Base-by-base conservation (phyloP, 2,797 vertebrate genomes). In the Myotis myotis region DNA sequence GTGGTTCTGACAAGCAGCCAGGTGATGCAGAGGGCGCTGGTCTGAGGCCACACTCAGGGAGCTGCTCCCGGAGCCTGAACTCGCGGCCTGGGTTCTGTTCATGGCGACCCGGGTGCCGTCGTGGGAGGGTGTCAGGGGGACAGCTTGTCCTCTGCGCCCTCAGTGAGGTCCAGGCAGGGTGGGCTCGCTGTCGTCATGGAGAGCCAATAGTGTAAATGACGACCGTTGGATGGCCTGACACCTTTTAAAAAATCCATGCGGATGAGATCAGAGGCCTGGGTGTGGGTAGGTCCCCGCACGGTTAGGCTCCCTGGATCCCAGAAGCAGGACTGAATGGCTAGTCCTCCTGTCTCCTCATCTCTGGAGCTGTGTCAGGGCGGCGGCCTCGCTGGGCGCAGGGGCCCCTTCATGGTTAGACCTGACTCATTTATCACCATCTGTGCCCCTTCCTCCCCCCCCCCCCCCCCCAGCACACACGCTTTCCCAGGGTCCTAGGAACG, bases 61-160 rank as follows among this genome's bases (percentile, higher is more conserved):
- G 47, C 51, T 53, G 11, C 9, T 53, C 23, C 38, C 0, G 0
- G 6, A n/a, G 38, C 30, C 11, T 4, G 53, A 38, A 6, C 66
- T 49, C 8, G 1, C 0, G 8, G 51, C 49, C 47, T 15, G 0
- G 6, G 9, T 41, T 89, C 49, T 55, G 17, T 5, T 1, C 4
- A 6, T 1, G 0, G 80, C 16, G n/a, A 17, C 53, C 72, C 4
- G 0, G 6, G 3, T 60, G 70, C 70, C 53, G 6, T 38, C 7
- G 4, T 36, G 38, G 60, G 57, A 36, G 4, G 6, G 4, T 0
- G 2, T 53, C 75, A 41, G 64, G 60, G 38, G 25, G 25, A 15
- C 72, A 17, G 64, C 47, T 28, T 23, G 16, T 25, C 41, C 38
- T 62, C 44, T 47, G 11, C 0, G 0, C 51, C 44, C 51, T 23